A percentile compares a stretch with the other conserved stretches of the same genome.
phyloP scores from a whole-genome alignment of 2,113 vertebrate genomes.

The Gymnobelideus leadbeateri region DNA sequence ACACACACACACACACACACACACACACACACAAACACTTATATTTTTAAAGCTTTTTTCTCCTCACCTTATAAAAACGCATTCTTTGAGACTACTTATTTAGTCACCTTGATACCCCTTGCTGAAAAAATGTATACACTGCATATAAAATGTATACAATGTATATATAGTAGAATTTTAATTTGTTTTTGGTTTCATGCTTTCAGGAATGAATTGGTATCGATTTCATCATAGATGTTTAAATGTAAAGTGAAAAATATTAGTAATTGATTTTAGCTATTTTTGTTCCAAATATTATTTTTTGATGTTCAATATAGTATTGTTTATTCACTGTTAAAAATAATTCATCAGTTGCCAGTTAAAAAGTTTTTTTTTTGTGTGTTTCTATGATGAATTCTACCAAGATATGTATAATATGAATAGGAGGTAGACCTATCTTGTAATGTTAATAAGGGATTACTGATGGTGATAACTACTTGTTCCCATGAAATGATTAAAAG shows the following conservation, averaged over 20 bases:
- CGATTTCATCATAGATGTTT: not conserved
- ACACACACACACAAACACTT: not conserved
- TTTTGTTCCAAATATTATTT: not conserved
- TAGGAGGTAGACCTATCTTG: not conserved
- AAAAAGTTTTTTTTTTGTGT: not conserved
- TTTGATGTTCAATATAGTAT: not conserved
- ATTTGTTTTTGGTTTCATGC: not conserved
- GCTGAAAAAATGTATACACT: not conserved
- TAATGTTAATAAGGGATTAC: not conserved
- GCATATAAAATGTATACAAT: not conserved
- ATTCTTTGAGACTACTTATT: not conserved
- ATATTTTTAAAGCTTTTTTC: not conserved
- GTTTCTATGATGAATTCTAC: not conserved
- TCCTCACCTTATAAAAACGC: not conserved
- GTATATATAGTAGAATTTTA: not conserved
- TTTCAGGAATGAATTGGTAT: not conserved
- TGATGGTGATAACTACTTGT: not conserved
- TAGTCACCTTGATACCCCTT: not conserved
- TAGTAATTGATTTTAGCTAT: not conserved
- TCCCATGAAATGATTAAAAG: not conserved
- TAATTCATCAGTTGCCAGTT: not conserved
- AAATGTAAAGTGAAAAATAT: not conserved
- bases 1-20: too few species aligned
- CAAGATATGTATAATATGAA: not conserved
- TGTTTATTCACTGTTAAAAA: not conserved